phyloP scores from a whole-genome alignment of 2,113 vertebrate genomes.

The Lucifuga dentata region DNA sequence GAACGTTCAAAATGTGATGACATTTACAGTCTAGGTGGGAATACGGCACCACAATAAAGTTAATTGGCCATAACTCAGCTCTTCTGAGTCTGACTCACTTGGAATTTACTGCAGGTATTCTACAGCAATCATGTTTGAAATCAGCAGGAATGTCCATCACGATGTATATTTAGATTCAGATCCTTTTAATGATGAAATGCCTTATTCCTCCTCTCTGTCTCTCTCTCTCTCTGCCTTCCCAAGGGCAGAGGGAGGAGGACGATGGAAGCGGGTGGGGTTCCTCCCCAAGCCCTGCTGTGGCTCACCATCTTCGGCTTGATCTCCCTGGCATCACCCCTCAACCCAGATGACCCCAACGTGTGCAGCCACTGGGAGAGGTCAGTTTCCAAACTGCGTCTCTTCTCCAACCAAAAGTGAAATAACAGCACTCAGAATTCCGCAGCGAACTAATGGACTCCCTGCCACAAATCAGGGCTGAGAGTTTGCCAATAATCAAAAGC shows the following conservation, averaged over 20 bases:
- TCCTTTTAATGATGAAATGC: background rate
- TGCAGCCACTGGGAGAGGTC: slow-evolving; percentile 99
- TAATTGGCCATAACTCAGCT: too few species aligned
- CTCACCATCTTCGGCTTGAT: slow-evolving; percentile 77
- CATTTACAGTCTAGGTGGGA: too few species aligned
- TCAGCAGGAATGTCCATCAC: too few species aligned
- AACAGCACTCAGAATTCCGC: slow-evolving; percentile 16
- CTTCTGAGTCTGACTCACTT: too few species aligned
- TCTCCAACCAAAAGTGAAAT: slow-evolving; percentile 15
- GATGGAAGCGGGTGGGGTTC: slow-evolving; percentile 72
- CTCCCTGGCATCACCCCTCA: slow-evolving; percentile 82
- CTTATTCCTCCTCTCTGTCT: background rate
- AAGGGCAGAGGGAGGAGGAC: slow-evolving; percentile 64
- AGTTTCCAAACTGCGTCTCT: background rate
- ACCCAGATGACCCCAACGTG: slow-evolving; percentile 95
- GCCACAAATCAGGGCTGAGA: slow-evolving; percentile 60
- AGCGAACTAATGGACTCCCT: slow-evolving; percentile 48
- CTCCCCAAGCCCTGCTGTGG: slow-evolving; percentile 63
- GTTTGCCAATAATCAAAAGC: slow-evolving; percentile 59
- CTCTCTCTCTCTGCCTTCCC: background rate
- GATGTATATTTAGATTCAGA: too few species aligned
- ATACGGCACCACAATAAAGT: too few species aligned
- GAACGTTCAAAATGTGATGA: too few species aligned
- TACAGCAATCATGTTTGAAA: too few species aligned
- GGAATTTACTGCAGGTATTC: too few species aligned